A percentile compares a stretch with the other conserved stretches of the same genome.
Evolutionary conservation across 2,888 invertebrate genomes (phyloP).

Genomic region (Lycocerus yunnanus): DNA sequence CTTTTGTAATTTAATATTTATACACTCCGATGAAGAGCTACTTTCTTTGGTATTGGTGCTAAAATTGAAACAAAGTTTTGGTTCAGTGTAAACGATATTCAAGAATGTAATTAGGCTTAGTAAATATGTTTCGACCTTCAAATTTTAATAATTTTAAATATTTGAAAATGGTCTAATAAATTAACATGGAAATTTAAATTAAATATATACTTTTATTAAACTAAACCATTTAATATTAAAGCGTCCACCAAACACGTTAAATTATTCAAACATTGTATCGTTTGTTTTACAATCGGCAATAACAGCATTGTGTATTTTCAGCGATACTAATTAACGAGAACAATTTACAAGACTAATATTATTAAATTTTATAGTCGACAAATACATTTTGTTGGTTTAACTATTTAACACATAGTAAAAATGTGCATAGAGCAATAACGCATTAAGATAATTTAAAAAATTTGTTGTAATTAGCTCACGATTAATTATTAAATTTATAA

Average conservation of each 20-base stretch:
- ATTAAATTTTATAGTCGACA: not conserved
- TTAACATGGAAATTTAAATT: not conserved
- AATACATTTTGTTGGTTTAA: not conserved
- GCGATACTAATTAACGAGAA: not conserved
- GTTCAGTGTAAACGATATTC: no score
- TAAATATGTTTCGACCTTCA: not conserved
- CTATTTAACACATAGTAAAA: not conserved
- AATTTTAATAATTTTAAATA: not conserved
- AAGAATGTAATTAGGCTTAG: no score
- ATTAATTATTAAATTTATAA: not conserved
- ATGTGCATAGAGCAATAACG: not conserved
- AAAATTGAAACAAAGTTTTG: no score
- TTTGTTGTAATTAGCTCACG: not conserved
- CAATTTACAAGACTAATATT: not conserved
- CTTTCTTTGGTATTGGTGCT: no score
- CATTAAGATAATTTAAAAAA: not conserved
- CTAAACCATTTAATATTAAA: not conserved
- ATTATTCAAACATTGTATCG: not conserved
- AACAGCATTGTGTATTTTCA: not conserved
- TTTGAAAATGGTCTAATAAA: not conserved
- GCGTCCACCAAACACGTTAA: not conserved
- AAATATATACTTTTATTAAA: not conserved
- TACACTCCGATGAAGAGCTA: no score
- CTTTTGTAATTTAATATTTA: no score
- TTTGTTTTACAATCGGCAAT: not conserved